Percentiles rank a stretch among this genome's conserved stretches.
phyloP scores from a whole-genome alignment of 2,113 vertebrate species.

The Rhinopomastus cyanomelas region DNA sequence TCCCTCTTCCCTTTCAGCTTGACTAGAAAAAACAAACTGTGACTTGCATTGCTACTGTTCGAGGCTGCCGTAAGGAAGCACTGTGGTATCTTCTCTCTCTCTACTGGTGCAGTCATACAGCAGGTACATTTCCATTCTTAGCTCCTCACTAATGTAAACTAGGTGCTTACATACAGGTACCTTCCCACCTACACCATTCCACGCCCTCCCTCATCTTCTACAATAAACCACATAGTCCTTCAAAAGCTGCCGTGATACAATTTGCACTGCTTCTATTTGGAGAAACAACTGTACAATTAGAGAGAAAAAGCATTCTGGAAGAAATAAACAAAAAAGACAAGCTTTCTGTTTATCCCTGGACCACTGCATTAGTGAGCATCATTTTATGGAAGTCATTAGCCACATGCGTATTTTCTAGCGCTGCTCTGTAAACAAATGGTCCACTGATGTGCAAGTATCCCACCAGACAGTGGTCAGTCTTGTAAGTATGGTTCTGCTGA shows the following conservation, averaged over 20 bases:
- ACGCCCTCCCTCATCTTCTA: not conserved
- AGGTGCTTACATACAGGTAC: not conserved
- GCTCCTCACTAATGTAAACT: not conserved
- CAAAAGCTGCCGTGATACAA: not conserved
- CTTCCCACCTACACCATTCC: not conserved
- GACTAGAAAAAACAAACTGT: not conserved
- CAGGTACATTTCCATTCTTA: not conserved
- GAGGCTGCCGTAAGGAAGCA: not conserved
- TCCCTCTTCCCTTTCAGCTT: not conserved
- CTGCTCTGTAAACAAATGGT: conserved; percentile 65
- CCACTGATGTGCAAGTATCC: not conserved
- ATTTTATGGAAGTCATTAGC: not conserved
- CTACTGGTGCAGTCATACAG: not conserved
- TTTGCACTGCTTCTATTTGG: not conserved
- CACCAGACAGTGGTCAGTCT: not conserved
- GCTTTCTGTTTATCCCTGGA: not conserved
- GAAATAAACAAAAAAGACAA: not conserved
- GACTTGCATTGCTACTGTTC: not conserved
- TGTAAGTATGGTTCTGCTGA: conserved; percentile 25
- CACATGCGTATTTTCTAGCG: not conserved
- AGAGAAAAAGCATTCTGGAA: not conserved
- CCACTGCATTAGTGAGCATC: not conserved
- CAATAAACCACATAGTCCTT: not conserved
- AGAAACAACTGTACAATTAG: not conserved
- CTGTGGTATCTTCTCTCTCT: not conserved